phyloP scores from a whole-genome alignment of 2,888 invertebrate genomes.

The Gandaritis pyraliata region DNA sequence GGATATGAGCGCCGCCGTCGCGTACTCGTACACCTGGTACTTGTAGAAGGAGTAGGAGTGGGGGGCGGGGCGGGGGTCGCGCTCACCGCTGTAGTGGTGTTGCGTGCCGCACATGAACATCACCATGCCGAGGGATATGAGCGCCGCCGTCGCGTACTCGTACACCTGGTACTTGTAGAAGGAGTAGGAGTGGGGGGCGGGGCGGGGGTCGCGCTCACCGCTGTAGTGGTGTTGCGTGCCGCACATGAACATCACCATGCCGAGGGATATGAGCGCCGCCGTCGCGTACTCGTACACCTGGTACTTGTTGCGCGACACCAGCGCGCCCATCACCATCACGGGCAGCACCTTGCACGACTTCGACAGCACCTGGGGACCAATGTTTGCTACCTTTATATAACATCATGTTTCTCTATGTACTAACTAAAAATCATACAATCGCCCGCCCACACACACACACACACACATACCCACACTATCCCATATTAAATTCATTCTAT shows the following conservation, averaged over 20 bases:
- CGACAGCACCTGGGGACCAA: slow-evolving; percentile 88
- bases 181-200: no score
- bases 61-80: no score
- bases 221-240: slow-evolving; percentile 88
- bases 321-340: slow-evolving; percentile 98
- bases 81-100: slow-evolving; percentile 81
- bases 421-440: no score
- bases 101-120: slow-evolving; percentile 94
- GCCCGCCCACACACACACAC: no score
- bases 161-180: no score
- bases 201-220: slow-evolving; percentile 61
- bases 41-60: no score
- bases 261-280: slow-evolving; percentile 94
- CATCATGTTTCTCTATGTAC: no score
- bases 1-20: no score
- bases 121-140: slow-evolving; percentile 96
- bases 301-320: slow-evolving; percentile 94
- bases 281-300: slow-evolving; percentile 96
- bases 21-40: no score
- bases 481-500: no score
- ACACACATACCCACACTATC: no score
- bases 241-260: slow-evolving; percentile 96
- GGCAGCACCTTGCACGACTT: slow-evolving; percentile 99
- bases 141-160: slow-evolving; percentile 95
- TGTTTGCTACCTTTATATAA: no score